Evolutionary conservation across 2,888 invertebrate genomes (phyloP).

Genomic region (Deilephila porcellus): DNA sequence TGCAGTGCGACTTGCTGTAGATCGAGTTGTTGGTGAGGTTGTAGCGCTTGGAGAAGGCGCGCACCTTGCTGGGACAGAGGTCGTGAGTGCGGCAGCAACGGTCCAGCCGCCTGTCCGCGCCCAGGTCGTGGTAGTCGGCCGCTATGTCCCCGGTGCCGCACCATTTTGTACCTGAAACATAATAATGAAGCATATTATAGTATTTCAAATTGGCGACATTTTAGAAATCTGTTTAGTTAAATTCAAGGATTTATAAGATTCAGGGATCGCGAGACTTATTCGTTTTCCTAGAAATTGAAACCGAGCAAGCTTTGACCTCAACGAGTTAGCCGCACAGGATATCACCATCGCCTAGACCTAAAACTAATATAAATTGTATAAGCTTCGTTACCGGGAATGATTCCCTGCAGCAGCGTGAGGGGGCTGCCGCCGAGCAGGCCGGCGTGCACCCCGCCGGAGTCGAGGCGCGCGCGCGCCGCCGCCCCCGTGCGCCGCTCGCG

Average conservation of each 20-base stretch:
- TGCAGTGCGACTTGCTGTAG: constrained; percentile 95
- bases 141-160: constrained; percentile 97
- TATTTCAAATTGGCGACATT: no score
- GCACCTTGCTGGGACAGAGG: constrained; percentile 93
- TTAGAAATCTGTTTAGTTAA: no score
- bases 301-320: no score
- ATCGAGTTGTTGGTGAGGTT: constrained; percentile 93
- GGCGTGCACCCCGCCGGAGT: constrained; percentile 70
- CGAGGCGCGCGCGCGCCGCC: constrained; percentile 65
- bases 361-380: neutral
- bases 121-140: constrained; percentile 92
- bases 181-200: neutral
- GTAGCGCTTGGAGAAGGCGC: constrained; percentile 89
- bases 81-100: constrained; percentile 96
- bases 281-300: no score
- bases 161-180: constrained; percentile 92
- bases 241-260: no score
- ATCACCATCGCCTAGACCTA: no score
- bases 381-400: constrained; percentile 88
- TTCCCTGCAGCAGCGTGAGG: constrained; percentile 90
- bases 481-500: constrained; percentile 45
- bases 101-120: constrained; percentile 89
- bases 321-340: no score
- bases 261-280: no score
- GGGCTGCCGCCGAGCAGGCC: constrained; percentile 87